Base-by-base conservation (phyloP, 1,140 invertebrate species). In the Tetramorium alpestre region DNA sequence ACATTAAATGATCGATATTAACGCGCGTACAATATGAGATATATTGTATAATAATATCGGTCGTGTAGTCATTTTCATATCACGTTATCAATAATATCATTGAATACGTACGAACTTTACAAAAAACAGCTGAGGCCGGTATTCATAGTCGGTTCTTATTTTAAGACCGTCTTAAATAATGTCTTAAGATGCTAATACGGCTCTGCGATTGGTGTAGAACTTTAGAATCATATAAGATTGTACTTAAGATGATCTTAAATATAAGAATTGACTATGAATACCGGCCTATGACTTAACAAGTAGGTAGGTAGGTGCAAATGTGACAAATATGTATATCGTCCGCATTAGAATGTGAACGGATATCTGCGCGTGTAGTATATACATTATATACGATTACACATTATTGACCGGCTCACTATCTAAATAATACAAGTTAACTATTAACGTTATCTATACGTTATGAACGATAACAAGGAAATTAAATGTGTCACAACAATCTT, bases 61-160 rank as follows among this genome's bases (percentile, higher is more conserved):
- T 69, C 11, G n/a, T 25, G 44, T 69, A 69, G 16, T 41, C 18
- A 28, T 62, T 65, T 54, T 73, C 28, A 65, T 56, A 72, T 86
- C 67, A 64, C 70, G 77, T 86, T 51, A 47, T 84, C 78, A 87
- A 47, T 56, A 89, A 90, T 89, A 86, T 76, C 77, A 76, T 88
- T 76, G 44, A 41, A 22, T 82, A 80, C 67, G 75, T 73, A 65
- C 49, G 25, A 82, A 81, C 25, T 16, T 67, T 62, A 65, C 81
- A 77, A 60, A 64, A 72, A 72, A 85, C 78, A 56, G 47, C 47
- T 60, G 33, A 33, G 49, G 22, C 22, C 22, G 22, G 22, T 22
- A 22, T 22, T 22, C 22, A 22, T 22, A 22, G 22, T 22, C 22
- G 22, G 22, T 22, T 22, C 22, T 22, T 22, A 22, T 22, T 22